Base-by-base conservation (phyloP, 2,797 vertebrate genomes). In the Chrysolophus pictus region DNA sequence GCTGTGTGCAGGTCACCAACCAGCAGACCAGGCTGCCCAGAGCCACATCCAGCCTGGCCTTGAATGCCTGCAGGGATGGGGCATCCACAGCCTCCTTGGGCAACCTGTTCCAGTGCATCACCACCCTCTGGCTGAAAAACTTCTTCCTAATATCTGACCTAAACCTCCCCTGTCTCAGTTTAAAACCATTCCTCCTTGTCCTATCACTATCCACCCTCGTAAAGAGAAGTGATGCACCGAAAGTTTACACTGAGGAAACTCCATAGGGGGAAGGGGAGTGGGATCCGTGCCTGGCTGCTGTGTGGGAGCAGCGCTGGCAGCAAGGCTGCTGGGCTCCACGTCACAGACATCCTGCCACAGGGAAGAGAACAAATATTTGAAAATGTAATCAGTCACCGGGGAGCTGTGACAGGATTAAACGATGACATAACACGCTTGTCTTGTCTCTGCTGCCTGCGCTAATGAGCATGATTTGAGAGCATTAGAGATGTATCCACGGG, bases 381-480 rank as follows among this genome's bases (percentile, higher is more conserved):
- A 85, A 95, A 94, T 8, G 60, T 63, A 94, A 93, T 96, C 86
- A 49, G 91, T 88, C 94, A 80, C 0, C 78, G 91, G 95, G 91
- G 90, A 96, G 84, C 88, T 80, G 80, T 70, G 92, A 73, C 78
- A 26, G 92, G 90, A 64, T 95, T 94, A 94, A 96, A 81, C 0
- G 12, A 80, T 94, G 93, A 93, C 93, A 90, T 78, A 87, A 76
- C 88, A 31, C 2, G 31, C 93, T 37, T 12, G 86, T 75, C 92
- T 91, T 85, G 92, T 91, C 92, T 94, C 51, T 11, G 84, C 87
- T 92, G 86, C 77, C 78, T 35, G 42, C 19, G 58, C 86, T 95
- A 97, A 94, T 80, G 89, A 96, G 91, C 47, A 14, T 11, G 80
- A 90, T 84, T 91, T 79, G 92, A 96, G 87, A 93, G 88, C 87